Base-by-base conservation (phyloP, 2,888 invertebrate genomes). In the Apamea monoglypha region DNA sequence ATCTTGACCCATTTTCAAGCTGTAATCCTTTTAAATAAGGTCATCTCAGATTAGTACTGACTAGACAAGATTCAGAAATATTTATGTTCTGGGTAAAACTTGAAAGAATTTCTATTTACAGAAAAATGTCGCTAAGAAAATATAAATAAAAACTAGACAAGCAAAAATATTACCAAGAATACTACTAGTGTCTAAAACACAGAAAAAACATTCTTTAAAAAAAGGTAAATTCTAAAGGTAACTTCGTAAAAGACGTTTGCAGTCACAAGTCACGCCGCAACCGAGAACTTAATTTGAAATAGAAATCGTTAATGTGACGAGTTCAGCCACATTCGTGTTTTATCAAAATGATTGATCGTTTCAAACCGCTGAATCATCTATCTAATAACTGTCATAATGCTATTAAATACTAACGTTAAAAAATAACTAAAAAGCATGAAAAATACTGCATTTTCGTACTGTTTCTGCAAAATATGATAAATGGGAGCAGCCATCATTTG, bases 261-360 rank as follows among this genome's bases (percentile, higher is more conserved):
- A 69, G 50, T 56, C 64, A 50, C 67, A 56, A 78, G 67, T 75
- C 74, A 74, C 29, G 53, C 32, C 29, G 32, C 47, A 69, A 64
- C 16, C 59, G 16, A 36, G n/a, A 82, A 14, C 25, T 47, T 66
- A 74, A 86, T 75, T 86, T 83, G 63, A 72, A 83, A 78, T 66
- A 70, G 12, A 82, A 50, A 64, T 71, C 59, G 67, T 70, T 74
- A 83, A 80, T 87, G 67, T 40, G 36, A 66, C 50, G 69, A 79
- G 63, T 77, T 76, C 61, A 14, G 44, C 74, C 40, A 50, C 56
- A 66, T 76, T 73, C 47, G 56, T 56, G 78, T 76, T 88, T 75
- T 77, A 83, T 79, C 76, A 78, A 73, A 80, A 87, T 81, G 87
- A 87, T 87, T 87, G 89, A 87, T 87, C 68, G 82, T 40, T 71